Percentiles rank a stretch among this genome's conserved stretches.
Conservation (phyloP, 2,797 vertebrate genomes). For the Varecia variegata region DNA sequence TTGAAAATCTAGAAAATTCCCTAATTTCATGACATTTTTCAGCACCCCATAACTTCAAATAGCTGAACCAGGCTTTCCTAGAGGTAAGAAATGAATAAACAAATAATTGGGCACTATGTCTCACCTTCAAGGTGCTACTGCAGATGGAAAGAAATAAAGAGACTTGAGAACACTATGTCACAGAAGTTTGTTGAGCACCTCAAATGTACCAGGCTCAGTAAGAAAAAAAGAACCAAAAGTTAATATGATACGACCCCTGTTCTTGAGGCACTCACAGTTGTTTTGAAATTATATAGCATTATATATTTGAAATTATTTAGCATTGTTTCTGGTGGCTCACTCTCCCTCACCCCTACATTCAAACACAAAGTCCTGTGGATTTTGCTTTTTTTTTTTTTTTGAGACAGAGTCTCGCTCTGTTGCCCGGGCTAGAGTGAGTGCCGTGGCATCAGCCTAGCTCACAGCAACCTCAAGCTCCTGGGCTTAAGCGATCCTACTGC, state of each 20-base stretch:
- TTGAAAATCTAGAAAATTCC: background rate
- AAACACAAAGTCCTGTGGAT: background rate
- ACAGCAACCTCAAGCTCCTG: no score
- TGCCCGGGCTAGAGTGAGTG: no score
- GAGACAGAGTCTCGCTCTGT: no score
- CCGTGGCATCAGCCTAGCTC: no score
- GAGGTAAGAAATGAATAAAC: background rate
- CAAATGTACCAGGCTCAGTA: background rate
- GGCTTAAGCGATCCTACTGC: no score
- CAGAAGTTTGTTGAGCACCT: background rate
- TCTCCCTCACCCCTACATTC: background rate
- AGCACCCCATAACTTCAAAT: background rate
- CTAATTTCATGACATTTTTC: background rate
- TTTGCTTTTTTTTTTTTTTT: background rate
- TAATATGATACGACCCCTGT: background rate
- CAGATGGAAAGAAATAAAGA: background rate
- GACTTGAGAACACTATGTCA: background rate
- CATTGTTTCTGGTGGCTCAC: background rate
- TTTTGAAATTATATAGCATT: background rate
- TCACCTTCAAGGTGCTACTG: background rate
- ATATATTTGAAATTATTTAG: background rate
- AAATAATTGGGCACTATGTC: background rate
- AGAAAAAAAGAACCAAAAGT: background rate
- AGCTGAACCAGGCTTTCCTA: background rate
- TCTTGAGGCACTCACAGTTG: background rate